These are phyloP conservation scores for Drosophila mojavensis DNA, from an alignment of 1,140 invertebrate species.

Conservation along the genomic window DNA sequence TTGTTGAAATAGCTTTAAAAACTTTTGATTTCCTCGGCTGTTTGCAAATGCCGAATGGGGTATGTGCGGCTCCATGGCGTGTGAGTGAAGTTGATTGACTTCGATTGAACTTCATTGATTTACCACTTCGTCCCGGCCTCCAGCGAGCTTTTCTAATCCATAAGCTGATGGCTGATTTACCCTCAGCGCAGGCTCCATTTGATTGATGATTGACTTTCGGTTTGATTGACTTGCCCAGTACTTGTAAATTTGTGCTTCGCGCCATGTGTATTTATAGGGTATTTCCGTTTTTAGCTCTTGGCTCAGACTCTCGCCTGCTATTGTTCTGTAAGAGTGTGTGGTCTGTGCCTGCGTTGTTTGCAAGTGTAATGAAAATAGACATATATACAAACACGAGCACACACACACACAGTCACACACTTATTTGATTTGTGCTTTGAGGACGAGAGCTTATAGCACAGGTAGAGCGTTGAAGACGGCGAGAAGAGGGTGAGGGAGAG, in stretches of 20 bases:
- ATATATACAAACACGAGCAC: not conserved
- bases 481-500: not conserved
- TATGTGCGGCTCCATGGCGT: too few species aligned
- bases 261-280: not conserved
- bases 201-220: not conserved
- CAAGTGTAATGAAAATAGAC: slow-evolving; percentile 22
- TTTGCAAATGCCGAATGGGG: too few species aligned
- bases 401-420: not conserved
- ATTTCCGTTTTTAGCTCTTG: slow-evolving; percentile 3
- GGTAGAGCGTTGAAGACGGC: not conserved
- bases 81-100: too few species aligned
- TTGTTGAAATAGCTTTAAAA: too few species aligned
- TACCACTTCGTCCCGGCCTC: too few species aligned
- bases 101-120: too few species aligned
- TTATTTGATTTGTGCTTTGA: slow-evolving; percentile 32
- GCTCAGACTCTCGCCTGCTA: not conserved
- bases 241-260: not conserved
- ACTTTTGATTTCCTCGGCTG: too few species aligned
- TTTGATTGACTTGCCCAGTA: not conserved
- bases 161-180: too few species aligned
- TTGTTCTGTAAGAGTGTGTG: slow-evolving; percentile 6
- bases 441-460: not conserved
- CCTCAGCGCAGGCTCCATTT: not conserved
- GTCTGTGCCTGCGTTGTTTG: slow-evolving; percentile 10
- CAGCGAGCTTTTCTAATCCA: too few species aligned